phyloP scores from a whole-genome alignment of 2,113 vertebrate genomes.

The Oncorhynchus tshawytscha region DNA sequence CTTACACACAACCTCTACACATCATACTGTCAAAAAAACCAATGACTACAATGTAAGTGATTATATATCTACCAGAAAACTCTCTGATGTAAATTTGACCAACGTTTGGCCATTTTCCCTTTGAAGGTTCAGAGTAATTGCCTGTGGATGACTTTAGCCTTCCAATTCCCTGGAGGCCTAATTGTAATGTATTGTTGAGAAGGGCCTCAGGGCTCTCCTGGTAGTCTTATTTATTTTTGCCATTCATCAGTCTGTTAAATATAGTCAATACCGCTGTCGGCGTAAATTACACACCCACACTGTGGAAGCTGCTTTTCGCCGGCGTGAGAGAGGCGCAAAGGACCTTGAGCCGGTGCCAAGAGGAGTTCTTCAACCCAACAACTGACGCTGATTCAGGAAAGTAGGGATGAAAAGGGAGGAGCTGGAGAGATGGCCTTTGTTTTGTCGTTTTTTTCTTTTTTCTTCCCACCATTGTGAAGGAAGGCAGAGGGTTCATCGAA shows the following conservation, averaged over 20 bases:
- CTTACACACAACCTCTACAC: too few species aligned
- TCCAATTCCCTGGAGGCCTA: slow-evolving; percentile 44
- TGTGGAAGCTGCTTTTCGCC: slow-evolving; percentile 28
- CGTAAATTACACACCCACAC: slow-evolving; percentile 41
- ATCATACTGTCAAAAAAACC: too few species aligned
- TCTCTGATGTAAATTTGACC: not conserved
- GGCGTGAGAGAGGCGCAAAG: slow-evolving; percentile 15
- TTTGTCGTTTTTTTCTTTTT: slow-evolving; percentile 5
- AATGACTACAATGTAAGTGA: too few species aligned
- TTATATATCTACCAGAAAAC: too few species aligned
- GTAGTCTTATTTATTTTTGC: slow-evolving; percentile 60
- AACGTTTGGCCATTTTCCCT: slow-evolving; percentile 29
- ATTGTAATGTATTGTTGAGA: slow-evolving; percentile 55
- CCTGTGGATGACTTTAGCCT: slow-evolving; percentile 51
- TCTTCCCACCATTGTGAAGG: slow-evolving; percentile 16
- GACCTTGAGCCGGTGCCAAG: slow-evolving; percentile 54
- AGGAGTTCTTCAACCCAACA: slow-evolving; percentile 38
- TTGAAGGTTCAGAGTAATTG: slow-evolving; percentile 50
- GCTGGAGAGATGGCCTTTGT: slow-evolving; percentile 34
- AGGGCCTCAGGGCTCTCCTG: slow-evolving; percentile 39
- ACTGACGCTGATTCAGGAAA: slow-evolving; percentile 43
- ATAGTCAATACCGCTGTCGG: slow-evolving; percentile 51
- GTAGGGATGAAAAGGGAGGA: slow-evolving; percentile 31
- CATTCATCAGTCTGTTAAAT: slow-evolving; percentile 51
- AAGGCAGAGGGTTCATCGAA: slow-evolving; percentile 47